Percentiles rank a stretch among this genome's conserved stretches.
These are phyloP conservation scores for Pteropus alecto DNA, from an alignment of 2,113 vertebrate species.

Conservation along the genomic window DNA sequence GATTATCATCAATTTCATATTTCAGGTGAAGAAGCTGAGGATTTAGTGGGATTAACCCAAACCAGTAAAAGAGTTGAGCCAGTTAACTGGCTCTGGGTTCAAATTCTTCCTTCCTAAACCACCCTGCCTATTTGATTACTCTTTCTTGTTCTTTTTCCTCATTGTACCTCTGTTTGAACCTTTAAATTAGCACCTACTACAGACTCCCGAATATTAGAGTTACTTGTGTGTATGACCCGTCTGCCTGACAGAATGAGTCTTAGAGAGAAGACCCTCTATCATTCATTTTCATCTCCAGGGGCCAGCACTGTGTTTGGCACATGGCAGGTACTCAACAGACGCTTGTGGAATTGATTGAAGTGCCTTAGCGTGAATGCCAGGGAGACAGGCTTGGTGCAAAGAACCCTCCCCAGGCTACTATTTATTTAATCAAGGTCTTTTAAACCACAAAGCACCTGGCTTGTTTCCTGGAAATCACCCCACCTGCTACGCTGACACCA, in stretches of 20 bases:
- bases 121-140: not conserved
- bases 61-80: not conserved
- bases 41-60: not conserved
- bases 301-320: not conserved
- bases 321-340: not conserved
- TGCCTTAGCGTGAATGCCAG: not conserved
- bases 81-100: not conserved
- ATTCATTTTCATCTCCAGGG: not conserved
- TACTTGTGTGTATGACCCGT: not conserved
- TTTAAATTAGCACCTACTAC: not conserved
- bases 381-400: not conserved
- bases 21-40: not conserved
- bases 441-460: not conserved
- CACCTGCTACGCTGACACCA: not conserved
- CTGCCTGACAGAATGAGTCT: not conserved
- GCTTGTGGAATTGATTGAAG: not conserved
- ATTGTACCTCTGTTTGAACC: no score
- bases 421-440: not conserved
- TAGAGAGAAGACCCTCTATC: not conserved
- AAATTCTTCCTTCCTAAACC: not conserved
- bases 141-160: not conserved
- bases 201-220: not conserved
- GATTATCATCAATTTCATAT: not conserved
- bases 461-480: not conserved
- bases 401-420: not conserved